phyloP scores from a whole-genome alignment of 2,113 vertebrate species.

The Cyanistes caeruleus region DNA sequence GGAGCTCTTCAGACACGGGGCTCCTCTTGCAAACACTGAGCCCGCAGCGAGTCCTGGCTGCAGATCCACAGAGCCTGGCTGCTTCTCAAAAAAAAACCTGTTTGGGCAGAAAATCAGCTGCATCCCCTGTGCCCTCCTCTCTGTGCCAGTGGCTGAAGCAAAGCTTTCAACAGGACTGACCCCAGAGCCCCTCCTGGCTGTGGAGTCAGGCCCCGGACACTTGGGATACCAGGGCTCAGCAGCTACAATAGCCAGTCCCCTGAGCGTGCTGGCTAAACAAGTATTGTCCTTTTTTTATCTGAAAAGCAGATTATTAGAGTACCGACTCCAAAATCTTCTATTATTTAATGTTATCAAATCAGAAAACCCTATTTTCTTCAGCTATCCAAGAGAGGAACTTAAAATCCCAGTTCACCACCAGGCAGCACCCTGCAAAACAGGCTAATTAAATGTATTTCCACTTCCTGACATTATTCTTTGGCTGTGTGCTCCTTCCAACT shows the following conservation, averaged over 20 bases:
- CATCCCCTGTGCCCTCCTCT: not conserved
- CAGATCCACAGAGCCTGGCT: not conserved
- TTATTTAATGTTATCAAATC: not conserved
- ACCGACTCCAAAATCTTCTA: not conserved
- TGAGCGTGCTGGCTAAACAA: not conserved
- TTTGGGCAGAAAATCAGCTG: not conserved
- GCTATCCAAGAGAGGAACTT: not conserved
- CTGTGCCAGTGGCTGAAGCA: not conserved
- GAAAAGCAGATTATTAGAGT: not conserved
- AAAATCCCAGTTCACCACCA: not conserved
- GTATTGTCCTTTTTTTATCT: not conserved
- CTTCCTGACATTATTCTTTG: slow-evolving; percentile 2
- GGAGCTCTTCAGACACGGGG: not conserved
- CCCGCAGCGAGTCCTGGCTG: not conserved
- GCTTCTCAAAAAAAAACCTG: not conserved
- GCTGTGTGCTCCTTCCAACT: not conserved
- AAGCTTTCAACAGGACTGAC: not conserved
- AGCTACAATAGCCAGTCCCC: not conserved
- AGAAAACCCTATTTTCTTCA: not conserved
- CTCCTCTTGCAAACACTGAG: not conserved
- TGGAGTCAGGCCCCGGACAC: not conserved
- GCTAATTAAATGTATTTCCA: slow-evolving; percentile 16
- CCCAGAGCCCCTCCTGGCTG: not conserved
- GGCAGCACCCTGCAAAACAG: not conserved
- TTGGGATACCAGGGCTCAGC: not conserved